A percentile compares a stretch with the other conserved stretches of the same genome.
Conservation (phyloP, 1,140 invertebrate genomes). For the Drosophila leontia region DNA sequence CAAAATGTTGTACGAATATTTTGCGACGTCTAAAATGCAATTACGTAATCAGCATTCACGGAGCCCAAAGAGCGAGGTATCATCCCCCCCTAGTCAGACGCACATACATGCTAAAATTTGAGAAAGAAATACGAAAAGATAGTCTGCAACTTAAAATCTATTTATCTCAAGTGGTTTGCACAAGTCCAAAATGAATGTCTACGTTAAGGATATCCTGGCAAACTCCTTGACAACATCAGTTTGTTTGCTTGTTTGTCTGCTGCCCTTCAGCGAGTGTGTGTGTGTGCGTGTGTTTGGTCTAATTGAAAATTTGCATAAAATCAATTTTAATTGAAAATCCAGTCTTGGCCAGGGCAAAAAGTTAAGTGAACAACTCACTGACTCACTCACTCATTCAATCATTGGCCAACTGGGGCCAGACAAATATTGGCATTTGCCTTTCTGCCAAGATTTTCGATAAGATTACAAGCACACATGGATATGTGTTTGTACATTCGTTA, state of each 20-base stretch:
- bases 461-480: constrained; percentile 35
- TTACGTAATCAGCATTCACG: constrained; percentile 79
- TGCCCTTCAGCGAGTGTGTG: constrained; percentile 5
- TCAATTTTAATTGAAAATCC: constrained; percentile 82
- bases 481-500: not conserved
- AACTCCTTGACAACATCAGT: constrained; percentile 21
- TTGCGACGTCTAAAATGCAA: constrained; percentile 73
- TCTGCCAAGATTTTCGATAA: constrained; percentile 57
- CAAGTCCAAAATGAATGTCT: constrained; percentile 41
- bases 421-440: constrained; percentile 75
- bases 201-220: constrained; percentile 28
- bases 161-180: constrained; percentile 77
- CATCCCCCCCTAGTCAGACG: constrained; percentile 10
- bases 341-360: constrained; percentile 66
- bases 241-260: constrained; percentile 50
- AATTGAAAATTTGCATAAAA: constrained; percentile 84
- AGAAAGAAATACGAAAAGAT: constrained; percentile 15
- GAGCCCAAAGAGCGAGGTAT: constrained; percentile 12
- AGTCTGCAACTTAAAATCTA: constrained; percentile 61
- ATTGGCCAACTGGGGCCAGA: constrained; percentile 39
- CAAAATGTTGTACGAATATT: constrained; percentile 79
- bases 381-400: constrained; percentile 40
- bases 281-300: constrained; percentile 65
- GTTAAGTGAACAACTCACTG: constrained; percentile 73
- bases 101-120: not conserved